Evolutionary conservation across 2,113 vertebrate species (phyloP).

Genomic region (Antennarius striatus): DNA sequence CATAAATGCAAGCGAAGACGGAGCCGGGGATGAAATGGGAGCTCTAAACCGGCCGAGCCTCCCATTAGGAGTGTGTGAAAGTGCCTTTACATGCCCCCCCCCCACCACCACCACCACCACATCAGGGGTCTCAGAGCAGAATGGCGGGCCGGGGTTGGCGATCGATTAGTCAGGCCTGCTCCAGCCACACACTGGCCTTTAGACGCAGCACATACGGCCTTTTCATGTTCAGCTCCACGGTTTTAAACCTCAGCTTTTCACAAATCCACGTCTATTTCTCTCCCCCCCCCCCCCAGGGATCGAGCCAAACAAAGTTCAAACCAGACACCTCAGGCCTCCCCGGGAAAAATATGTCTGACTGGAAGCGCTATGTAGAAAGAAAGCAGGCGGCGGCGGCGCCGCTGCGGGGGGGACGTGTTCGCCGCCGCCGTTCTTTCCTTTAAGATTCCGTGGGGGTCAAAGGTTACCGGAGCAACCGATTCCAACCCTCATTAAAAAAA

Average conservation of each 20-base stretch:
- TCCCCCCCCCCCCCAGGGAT: conserved; percentile 19
- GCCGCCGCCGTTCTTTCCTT: conserved; percentile 49
- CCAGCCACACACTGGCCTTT: conserved; percentile 21
- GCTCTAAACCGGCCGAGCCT: too few relatives aligned
- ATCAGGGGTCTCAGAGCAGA: conserved; percentile 26
- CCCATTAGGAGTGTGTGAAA: conserved; percentile 38
- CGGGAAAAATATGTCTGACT: conserved; percentile 47
- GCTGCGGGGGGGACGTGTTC: neutral
- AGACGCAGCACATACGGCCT: conserved; percentile 31
- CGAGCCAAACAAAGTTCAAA: conserved; percentile 56
- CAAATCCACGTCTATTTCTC: conserved; percentile 31
- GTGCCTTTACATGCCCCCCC: conserved; percentile 34
- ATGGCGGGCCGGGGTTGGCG: conserved; percentile 22
- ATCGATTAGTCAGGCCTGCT: conserved; percentile 53
- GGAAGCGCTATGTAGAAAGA: conserved; percentile 53
- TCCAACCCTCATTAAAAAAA: conserved; percentile 77
- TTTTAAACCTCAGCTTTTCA: conserved; percentile 2
- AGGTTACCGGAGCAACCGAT: conserved; percentile 78
- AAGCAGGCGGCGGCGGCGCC: conserved; percentile 8
- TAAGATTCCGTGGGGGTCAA: conserved; percentile 59
- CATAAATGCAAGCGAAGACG: conserved; percentile 26
- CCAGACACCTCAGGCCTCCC: conserved; percentile 44
- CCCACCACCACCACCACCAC: neutral
- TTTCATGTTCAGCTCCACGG: conserved; percentile 36
- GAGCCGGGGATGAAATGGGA: too few relatives aligned